Base-by-base conservation (phyloP, 2,113 vertebrate species). In the Cariama cristata region DNA sequence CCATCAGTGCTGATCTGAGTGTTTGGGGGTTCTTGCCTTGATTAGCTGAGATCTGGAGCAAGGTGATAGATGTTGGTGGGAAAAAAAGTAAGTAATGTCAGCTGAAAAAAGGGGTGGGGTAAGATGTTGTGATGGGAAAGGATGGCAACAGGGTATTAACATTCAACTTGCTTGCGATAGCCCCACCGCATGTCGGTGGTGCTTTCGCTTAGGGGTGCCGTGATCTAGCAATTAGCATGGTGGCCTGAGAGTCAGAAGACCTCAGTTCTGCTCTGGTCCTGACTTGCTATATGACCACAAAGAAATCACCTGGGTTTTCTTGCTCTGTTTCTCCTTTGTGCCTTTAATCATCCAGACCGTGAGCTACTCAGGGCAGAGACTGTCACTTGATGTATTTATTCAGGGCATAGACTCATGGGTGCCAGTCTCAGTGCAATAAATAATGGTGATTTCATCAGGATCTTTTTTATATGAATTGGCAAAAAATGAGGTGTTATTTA, bases 81-180 rank as follows among this genome's bases (percentile, higher is more conserved):
- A 4, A 52, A 52, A 60, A n/a, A 64, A 4, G 0, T 4, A 56
- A 10, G 6, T 60, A 81, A n/a, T 5, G n/a, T 66, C 47, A 52
- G 3, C 52, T 86, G 73, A 6, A 56, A 52, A 60, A 26, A 12
- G 16, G 18, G 32, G 4, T 56, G 23, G 3, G 9, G 1, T 1
- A n/a, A 45, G 44, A 27, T 44, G 19, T 2, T 69, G 60, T 17
- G 19, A 19, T 47, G 40, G 33, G 47, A 28, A 73, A 72, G 42
- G 12, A 7, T 40, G 52, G 45, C 24, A 42, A 3, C 3, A 23
- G 40, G 26, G 1, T 60, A 5, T 33, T 63, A 56, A 6, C 26
- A 13, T 21, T n/a, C 9, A 30, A 0, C 28, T 72, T 68, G 24
- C 30, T 63, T 55, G 20, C 44, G 26, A 4, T 0, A 0, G 83